A percentile compares a stretch with the other conserved stretches of the same genome.
These are phyloP conservation scores for Caenorhabditis sp. DNA, from an alignment of 2,888 invertebrate species.

Conservation along the genomic window DNA sequence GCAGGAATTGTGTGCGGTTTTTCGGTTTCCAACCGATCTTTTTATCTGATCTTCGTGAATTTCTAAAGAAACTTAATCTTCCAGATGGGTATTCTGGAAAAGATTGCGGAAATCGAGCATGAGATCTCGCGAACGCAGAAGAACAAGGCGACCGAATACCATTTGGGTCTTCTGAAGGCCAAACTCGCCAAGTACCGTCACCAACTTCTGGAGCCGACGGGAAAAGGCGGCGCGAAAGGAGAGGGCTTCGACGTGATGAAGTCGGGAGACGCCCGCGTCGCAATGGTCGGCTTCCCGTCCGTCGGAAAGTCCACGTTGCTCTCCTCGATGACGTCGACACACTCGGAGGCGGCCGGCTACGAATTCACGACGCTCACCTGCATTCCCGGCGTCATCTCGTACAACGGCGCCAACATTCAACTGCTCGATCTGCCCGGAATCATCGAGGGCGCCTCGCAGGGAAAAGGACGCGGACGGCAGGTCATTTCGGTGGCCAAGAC, in stretches of 20 bases:
- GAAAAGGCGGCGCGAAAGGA: constrained; percentile 89
- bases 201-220: constrained; percentile 93
- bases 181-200: constrained; percentile 95
- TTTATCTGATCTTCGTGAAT: no score
- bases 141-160: constrained; percentile 99
- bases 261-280: constrained; percentile 91
- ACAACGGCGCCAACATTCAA: constrained; percentile 93
- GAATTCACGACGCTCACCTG: constrained; percentile 99
- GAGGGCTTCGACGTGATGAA: constrained; percentile 98
- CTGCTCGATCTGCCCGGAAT: constrained; percentile 98
- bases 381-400: constrained; percentile 93
- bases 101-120: constrained; percentile 97
- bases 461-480: constrained; percentile 82
- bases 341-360: constrained; percentile 93
- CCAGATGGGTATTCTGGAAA: constrained; percentile 96
- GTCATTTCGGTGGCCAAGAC: constrained; percentile 99
- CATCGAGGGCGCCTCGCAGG: constrained; percentile 97
- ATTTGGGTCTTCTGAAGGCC: constrained; percentile 92
- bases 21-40: no score
- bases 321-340: constrained; percentile 94
- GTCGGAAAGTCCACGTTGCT: constrained; percentile 97
- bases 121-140: constrained; percentile 99
- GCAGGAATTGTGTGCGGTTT: no score
- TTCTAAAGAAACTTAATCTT: no score
- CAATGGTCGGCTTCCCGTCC: constrained; percentile 92